phyloP scores from a whole-genome alignment of 2,113 vertebrate species.

The Tiliqua scincoides region DNA sequence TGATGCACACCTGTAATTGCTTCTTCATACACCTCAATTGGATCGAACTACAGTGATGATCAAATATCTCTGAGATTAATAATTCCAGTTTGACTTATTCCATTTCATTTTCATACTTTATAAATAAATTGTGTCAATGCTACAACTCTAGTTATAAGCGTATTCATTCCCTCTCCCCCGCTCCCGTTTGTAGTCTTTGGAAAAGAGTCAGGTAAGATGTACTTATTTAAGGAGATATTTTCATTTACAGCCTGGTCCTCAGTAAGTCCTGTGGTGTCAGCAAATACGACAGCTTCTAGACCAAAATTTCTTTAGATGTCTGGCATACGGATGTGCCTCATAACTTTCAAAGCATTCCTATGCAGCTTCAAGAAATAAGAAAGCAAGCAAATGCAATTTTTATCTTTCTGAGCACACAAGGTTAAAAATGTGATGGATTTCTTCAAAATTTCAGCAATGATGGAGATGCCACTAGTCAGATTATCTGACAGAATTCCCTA shows the following conservation, averaged over 20 bases:
- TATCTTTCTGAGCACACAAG: neutral
- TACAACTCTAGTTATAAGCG: slow-evolving; percentile 1
- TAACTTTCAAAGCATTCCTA: neutral
- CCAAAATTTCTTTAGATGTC: neutral
- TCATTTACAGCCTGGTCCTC: neutral
- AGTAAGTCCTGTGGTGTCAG: neutral
- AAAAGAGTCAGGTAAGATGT: neutral
- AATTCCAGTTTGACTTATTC: slow-evolving; percentile 13
- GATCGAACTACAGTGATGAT: neutral
- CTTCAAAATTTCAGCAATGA: neutral
- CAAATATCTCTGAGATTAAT: neutral
- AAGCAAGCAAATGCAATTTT: neutral
- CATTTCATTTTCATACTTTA: neutral
- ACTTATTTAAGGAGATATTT: neutral
- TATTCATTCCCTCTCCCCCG: neutral
- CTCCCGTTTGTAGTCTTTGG: slow-evolving; percentile 27
- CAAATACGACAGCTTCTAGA: neutral
- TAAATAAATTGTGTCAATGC: neutral
- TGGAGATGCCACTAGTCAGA: neutral
- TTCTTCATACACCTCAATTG: slow-evolving; percentile 20
- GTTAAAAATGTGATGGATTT: neutral
- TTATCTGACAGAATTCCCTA: neutral
- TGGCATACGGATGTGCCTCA: neutral
- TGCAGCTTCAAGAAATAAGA: neutral
- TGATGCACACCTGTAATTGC: too few species aligned